A percentile compares a stretch with the other conserved stretches of the same genome.
Evolutionary conservation across 1,140 invertebrate species (phyloP).

Genomic region (Eriosoma lanigerum): DNA sequence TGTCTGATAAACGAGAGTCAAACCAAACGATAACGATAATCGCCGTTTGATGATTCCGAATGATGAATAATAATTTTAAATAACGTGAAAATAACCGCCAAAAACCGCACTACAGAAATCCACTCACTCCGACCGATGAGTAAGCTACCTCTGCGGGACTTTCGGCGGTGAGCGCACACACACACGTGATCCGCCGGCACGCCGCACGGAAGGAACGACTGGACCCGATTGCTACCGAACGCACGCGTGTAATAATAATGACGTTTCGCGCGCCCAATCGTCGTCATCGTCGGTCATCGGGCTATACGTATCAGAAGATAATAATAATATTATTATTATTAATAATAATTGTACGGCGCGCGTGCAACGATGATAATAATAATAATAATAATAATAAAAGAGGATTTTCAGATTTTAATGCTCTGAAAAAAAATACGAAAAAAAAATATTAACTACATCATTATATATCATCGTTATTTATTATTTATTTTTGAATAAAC

Average conservation of each 20-base stretch:
- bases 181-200: slow-evolving; percentile 47
- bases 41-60: too few species aligned
- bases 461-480: too few species aligned
- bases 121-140: slow-evolving; percentile 48
- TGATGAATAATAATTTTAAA: neutral
- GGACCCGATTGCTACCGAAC: slow-evolving; percentile 50
- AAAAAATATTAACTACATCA: too few species aligned
- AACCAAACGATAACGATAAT: neutral
- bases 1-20: neutral
- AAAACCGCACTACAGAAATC: slow-evolving; percentile 36
- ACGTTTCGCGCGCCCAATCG: neutral
- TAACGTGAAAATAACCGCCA: slow-evolving; percentile 30
- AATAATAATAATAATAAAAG: too few species aligned
- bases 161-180: slow-evolving; percentile 14
- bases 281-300: neutral
- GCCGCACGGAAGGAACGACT: slow-evolving; percentile 27
- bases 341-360: too few species aligned
- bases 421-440: too few species aligned
- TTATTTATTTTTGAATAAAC: too few species aligned
- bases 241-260: slow-evolving; percentile 28
- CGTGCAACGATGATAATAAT: too few species aligned
- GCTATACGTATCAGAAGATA: too few species aligned
- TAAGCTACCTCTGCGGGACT: slow-evolving; percentile 49
- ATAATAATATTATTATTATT: too few species aligned
- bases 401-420: too few species aligned